These are phyloP conservation scores for Polyommatus icarus DNA, from an alignment of 2,888 invertebrate species.

Conservation along the genomic window DNA sequence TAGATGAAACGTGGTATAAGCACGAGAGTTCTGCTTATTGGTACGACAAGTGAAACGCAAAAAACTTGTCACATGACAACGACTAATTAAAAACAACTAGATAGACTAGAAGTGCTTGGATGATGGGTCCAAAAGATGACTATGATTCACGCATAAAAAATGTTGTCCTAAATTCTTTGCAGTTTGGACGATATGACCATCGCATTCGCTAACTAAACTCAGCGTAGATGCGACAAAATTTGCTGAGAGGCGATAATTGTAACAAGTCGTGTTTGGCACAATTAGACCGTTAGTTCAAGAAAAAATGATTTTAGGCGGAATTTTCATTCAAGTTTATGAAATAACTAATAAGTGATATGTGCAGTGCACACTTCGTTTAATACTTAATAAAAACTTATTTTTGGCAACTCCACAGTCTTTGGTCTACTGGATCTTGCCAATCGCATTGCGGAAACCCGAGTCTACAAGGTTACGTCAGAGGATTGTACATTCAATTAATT, in stretches of 20 bases:
- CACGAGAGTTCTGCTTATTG: not conserved
- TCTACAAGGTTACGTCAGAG: constrained; percentile 25
- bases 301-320: not conserved
- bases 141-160: constrained; percentile 4
- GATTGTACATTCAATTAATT: constrained; percentile 12
- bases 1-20: not conserved
- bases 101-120: not conserved
- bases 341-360: not conserved
- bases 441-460: constrained; percentile 44
- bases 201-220: constrained; percentile 18
- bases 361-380: not conserved
- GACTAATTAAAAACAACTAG: not conserved
- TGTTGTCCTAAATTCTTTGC: constrained; percentile 6
- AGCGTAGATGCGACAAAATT: constrained; percentile 28
- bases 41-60: not conserved
- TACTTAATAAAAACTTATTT: constrained; percentile 13
- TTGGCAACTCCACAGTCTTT: constrained; percentile 21
- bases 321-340: constrained; percentile 8
- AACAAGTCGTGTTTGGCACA: not conserved
- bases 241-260: constrained; percentile 28
- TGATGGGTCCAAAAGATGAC: not conserved
- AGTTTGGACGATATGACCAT: constrained; percentile 21
- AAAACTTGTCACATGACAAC: not conserved
- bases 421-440: constrained; percentile 39
- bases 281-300: not conserved